Percentiles rank a stretch among this genome's conserved stretches.
Evolutionary conservation across 2,113 vertebrate genomes (phyloP).

Genomic region (Channa argus): DNA sequence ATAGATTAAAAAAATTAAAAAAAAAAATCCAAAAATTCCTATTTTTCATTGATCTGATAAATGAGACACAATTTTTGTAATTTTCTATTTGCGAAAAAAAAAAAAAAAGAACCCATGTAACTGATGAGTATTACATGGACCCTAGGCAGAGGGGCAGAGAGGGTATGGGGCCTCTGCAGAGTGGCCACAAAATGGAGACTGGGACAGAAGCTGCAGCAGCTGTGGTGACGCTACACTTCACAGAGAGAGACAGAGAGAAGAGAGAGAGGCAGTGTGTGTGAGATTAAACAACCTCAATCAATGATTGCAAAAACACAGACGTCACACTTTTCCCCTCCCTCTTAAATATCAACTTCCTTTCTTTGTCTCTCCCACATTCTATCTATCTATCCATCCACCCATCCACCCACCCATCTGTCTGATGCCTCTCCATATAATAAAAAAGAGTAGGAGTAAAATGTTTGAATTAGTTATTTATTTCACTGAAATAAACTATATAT

Average conservation of each 20-base stretch:
- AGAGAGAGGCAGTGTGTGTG: conserved; percentile 52
- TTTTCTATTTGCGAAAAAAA: too few species aligned
- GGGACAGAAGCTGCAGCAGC: conserved; percentile 75
- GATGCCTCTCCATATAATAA: too few species aligned
- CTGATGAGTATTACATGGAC: too few species aligned
- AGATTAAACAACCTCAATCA: conserved; percentile 70
- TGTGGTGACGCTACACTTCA: conserved; percentile 74
- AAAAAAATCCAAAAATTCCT: too few species aligned
- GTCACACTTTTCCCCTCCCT: conserved; percentile 46
- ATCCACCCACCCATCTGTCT: background rate
- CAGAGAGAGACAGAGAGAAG: conserved; percentile 44
- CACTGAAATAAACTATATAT: too few species aligned
- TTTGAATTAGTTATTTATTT: too few species aligned
- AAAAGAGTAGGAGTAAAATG: too few species aligned
- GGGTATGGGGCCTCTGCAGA: conserved; percentile 60
- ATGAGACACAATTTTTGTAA: too few species aligned
- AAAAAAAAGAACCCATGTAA: too few species aligned
- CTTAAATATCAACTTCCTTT: conserved; percentile 9
- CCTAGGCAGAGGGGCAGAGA: conserved; percentile 31
- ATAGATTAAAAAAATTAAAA: too few species aligned
- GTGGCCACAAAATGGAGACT: conserved; percentile 82
- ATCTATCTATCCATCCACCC: conserved; percentile 35
- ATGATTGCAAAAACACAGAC: conserved; percentile 57
- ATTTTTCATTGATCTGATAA: too few species aligned
- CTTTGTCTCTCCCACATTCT: background rate